Base-by-base conservation (phyloP, 2,797 vertebrate species). In the Passerculus sandwichensis region DNA sequence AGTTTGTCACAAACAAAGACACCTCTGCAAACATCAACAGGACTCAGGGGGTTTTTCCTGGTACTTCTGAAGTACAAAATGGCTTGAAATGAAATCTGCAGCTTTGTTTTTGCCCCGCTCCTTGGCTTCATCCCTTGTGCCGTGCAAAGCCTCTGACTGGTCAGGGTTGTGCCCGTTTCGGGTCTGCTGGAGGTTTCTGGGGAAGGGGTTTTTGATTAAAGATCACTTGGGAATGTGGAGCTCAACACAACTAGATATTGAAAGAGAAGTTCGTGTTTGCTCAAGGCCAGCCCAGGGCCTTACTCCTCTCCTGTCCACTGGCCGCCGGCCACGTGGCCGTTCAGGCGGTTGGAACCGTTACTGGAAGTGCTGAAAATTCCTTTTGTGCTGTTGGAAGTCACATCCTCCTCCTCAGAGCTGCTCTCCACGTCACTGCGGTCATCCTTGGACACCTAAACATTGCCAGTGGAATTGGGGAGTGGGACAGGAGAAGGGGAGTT, bases 371-470 rank as follows among this genome's bases (percentile, higher is more conserved):
- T 96, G 85, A 92, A 64, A 77, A 96, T 89, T 85, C 78, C 93
- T 96, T 98, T 98, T 48, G 94, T 95, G 94, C 74, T 96, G 21
- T 97, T 97, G 76, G 96, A 81, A 59, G 97, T 86, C 32, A 69
- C 76, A 1, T 98, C 94, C 62, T 99, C 99, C 30, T 99, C 99
- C 50, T 99, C 99, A 2, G 99, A 99, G 97, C 99, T 99, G 98
- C 98, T 99, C 96, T 99, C 99, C 16, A 99, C 98, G 34, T 99
- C 99, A 5, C 99, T 99, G 93, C 99, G 99, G 66, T 99, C 99
- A 51, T 99, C 99, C 75, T 99, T 99, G 36, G 98, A 97, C 18
- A 99, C 99, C 99, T 99, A 50, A 29, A 45, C 32, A 3, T 19
- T 9, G 60, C 59, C 80, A 32, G 0, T 11, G 51, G 10, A 4